A percentile compares a stretch with the other conserved stretches of the same genome.
Evolutionary conservation across 2,797 vertebrate species (phyloP).

Genomic region (Oreonectes daqikongensis): DNA sequence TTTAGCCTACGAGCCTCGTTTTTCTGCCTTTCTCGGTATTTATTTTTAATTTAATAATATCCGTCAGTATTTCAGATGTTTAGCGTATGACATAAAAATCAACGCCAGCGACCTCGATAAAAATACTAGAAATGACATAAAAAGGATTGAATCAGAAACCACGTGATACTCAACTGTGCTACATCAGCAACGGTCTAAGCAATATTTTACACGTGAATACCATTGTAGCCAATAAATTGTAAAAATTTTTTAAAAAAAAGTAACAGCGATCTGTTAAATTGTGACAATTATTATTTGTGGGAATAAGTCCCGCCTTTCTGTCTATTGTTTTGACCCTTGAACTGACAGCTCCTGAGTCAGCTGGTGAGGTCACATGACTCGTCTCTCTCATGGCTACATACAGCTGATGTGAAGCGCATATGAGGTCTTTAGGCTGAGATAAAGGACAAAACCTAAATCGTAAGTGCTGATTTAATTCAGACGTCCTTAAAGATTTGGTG

Average conservation of each 20-base stretch:
- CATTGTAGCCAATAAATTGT: neutral
- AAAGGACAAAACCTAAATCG: slow-evolving; percentile 5
- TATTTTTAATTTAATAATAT: neutral
- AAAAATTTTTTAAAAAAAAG: neutral
- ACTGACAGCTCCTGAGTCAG: slow-evolving; percentile 66
- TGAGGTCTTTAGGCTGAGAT: neutral
- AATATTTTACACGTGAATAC: neutral
- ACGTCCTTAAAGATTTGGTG: neutral
- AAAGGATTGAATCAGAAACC: neutral
- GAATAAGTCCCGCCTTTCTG: neutral
- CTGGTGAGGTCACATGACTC: slow-evolving; percentile 77
- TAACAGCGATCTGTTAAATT: neutral
- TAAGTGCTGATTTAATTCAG: slow-evolving; percentile 9
- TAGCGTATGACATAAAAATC: neutral
- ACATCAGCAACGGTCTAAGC: neutral
- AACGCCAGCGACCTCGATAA: neutral
- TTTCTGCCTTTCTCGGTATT: no score
- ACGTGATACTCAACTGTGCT: neutral
- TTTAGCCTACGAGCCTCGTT: no score
- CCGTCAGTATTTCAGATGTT: neutral
- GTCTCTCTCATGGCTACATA: slow-evolving; percentile 31
- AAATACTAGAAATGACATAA: neutral
- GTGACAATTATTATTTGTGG: neutral
- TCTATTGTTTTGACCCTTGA: slow-evolving; percentile 56
- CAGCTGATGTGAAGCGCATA: slow-evolving; percentile 35